Conservation (phyloP, 2,888 invertebrate genomes). For the Hydropsyche betteni region DNA sequence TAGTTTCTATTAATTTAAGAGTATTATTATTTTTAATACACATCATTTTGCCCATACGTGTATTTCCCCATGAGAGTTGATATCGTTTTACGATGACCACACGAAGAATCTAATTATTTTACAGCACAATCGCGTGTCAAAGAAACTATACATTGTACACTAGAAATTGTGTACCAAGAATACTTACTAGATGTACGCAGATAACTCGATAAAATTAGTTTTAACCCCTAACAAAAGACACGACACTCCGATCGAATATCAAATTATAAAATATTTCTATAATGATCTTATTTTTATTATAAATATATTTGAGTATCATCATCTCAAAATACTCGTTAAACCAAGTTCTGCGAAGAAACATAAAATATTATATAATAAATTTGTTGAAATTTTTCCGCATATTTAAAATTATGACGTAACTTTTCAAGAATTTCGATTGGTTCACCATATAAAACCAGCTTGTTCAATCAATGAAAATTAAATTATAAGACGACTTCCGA, state of each 20-base stretch:
- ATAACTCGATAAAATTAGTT: conserved; percentile 8
- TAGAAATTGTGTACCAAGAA: conserved; percentile 14
- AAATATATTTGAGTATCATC: no score
- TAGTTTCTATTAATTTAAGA: no score
- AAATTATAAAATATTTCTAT: no score
- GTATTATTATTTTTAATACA: no score
- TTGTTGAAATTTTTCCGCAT: no score
- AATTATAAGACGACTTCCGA: neutral
- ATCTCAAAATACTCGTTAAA: no score
- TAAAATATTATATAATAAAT: no score
- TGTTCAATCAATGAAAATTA: conserved; percentile 5
- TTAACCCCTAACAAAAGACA: neutral
- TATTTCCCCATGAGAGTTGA: neutral
- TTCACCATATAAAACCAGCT: neutral
- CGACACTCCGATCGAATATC: neutral
- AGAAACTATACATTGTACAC: conserved; percentile 10
- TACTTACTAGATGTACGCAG: conserved; percentile 7
- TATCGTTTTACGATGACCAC: conserved; percentile 27
- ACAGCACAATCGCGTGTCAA: conserved; percentile 44
- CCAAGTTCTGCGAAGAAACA: no score
- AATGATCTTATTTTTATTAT: no score
- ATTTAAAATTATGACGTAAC: no score
- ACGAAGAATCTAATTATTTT: conserved; percentile 44
- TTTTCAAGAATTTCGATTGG: neutral
- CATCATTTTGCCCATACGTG: no score